Evolutionary conservation across 2,797 vertebrate species (phyloP).

Genomic region (Coilia nasus): DNA sequence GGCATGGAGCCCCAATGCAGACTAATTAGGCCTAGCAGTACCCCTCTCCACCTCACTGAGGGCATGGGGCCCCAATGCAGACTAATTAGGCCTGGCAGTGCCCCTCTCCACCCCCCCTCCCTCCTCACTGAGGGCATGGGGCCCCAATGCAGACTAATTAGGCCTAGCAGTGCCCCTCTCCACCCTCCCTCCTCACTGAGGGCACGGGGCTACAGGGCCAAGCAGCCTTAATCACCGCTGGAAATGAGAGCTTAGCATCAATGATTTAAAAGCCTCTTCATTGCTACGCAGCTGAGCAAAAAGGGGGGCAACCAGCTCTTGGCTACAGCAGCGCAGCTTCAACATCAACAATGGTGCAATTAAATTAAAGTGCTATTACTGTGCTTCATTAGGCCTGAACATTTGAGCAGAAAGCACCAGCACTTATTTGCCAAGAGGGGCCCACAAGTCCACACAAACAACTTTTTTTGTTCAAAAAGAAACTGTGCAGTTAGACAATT

Average conservation of each 20-base stretch:
- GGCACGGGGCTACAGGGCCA: neutral
- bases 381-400: constrained; percentile 38
- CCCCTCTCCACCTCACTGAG: neutral
- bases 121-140: neutral
- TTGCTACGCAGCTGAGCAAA: constrained; percentile 65
- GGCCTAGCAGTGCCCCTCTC: neutral
- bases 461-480: neutral
- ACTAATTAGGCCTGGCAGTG: neutral
- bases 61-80: neutral
- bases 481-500: neutral
- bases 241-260: constrained; percentile 58
- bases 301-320: constrained; percentile 36
- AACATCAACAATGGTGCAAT: constrained; percentile 47
- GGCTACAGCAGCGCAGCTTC: constrained; percentile 31
- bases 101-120: neutral
- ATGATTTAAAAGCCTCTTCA: constrained; percentile 66
- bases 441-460: neutral
- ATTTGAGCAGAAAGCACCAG: neutral
- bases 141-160: neutral
- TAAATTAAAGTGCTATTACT: constrained; percentile 37
- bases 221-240: constrained; percentile 45
- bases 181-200: neutral
- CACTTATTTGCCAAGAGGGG: neutral
- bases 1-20: neutral
- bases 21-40: neutral